Evolutionary conservation across 2,113 vertebrate species (phyloP), one percentile per base, ranked within the genome.

Genomic region (Bombycilla garrulus): DNA sequence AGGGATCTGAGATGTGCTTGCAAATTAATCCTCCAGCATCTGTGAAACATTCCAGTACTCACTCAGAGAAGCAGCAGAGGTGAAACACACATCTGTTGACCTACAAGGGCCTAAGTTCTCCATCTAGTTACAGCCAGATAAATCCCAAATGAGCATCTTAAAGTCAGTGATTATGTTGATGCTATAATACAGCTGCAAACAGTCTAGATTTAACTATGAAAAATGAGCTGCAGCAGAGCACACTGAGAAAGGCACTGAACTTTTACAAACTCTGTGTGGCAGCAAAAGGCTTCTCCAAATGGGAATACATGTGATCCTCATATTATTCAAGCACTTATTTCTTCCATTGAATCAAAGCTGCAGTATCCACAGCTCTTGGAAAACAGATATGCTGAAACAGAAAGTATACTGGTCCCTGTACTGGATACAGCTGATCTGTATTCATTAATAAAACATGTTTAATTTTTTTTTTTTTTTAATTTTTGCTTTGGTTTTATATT

Each of bases 51-150:
- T 72, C 25, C 47, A 73, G 40, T 47, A 31, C 16, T 87, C 45
- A 35, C 29, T 70, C 56, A 80, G 60, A 86, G 42, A 54, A 95
- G 35, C 38, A 90, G 50, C 66, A 86, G 74, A 89, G 71, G 78
- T 91, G 76, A 91, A 95, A 69, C 16, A 54, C 45, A 66, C 66
- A 88, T 94, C 93, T 95, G 87, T 44, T 93, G 92, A 94, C 91
- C 73, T 95, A 91, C 77, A 81, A 82, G 19, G 33, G 40, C 77
- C 54, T 66, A 67, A 66, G n/a, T 91, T 95, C 47, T 82, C 24
- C 12, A 17, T 77, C 2, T 2, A 95, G 58, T 86, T 93, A 90
- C 62, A 67, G 57, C 47, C 51, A 3, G 28, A 86, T 83, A 95
- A 95, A 94, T 87, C 81, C 62, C 58, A 90, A 88, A 88, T 58